Base-by-base conservation (phyloP, 2,113 vertebrate species). In the Urocolius indicus region DNA sequence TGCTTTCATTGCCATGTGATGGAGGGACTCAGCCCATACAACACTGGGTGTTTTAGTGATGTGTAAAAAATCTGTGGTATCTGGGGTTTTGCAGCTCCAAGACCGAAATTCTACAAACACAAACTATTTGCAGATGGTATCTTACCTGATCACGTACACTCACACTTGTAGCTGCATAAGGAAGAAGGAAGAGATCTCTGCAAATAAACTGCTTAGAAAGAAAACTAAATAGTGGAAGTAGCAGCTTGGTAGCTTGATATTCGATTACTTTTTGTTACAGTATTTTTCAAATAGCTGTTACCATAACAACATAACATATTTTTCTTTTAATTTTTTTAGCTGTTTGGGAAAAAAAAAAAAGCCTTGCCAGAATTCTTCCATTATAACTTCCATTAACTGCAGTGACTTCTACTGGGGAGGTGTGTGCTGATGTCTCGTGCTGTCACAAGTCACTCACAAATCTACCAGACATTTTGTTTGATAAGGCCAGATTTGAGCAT, bases 291-390 rank as follows among this genome's bases (percentile, higher is more conserved):
- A 97, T 91, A 89, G 96, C 92, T 96, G 98, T 98, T 98, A 93
- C 98, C 97, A 94, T 98, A 98, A 97, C 97, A 97, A 98, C 98
- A 86, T 91, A 97, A 97, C 95, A 93, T 96, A 95, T 97, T 97
- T 97, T 96, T 88, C 24, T 72, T 96, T 79, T 75, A 84, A 78
- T 80, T 63, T 62, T 97, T 97, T 94, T 96, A 96, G 77, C 91
- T 96, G 63, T 96, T 97, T 97, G 76, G 66, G n/a, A 11, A 90
- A 95, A 94, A 97, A 97, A 95, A 95, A 58, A 58, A 13, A 75
- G 7, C 97, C 92, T 96, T 97, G 88, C 97, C 95, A 97, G 97
- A 98, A 95, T 98, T 97, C 95, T 92, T 97, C 96, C 91, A 43
- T 98, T 98, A 98, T 96, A 97, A 94, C 96, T 97, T 97, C 97